Conservation (phyloP, 1,140 invertebrate species). For the Monochamus saltuarius region DNA sequence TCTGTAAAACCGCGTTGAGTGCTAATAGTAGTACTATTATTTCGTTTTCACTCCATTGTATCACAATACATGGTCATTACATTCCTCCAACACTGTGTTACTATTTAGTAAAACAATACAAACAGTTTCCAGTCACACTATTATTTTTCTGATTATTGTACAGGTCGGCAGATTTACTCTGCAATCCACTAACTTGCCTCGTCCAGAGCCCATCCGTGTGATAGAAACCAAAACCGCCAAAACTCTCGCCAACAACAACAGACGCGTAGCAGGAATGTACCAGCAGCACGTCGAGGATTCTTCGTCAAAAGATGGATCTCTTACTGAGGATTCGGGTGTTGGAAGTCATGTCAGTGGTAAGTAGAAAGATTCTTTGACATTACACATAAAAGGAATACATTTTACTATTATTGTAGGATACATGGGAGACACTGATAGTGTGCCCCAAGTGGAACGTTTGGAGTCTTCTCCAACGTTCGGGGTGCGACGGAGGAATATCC, state of each 20-base stretch:
- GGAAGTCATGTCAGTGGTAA: conserved; percentile 58
- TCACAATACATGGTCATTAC: too few species aligned
- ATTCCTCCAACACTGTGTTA: too few species aligned
- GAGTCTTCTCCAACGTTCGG: conserved; percentile 48
- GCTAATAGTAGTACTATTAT: too few species aligned
- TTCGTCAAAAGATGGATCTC: conserved; percentile 56
- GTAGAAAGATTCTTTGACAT: background rate
- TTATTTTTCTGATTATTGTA: conserved; percentile 9
- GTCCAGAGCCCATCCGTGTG: conserved; percentile 67
- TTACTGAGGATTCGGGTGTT: conserved; percentile 63
- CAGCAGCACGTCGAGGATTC: conserved; percentile 47
- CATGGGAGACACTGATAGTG: conserved; percentile 24
- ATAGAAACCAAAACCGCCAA: conserved; percentile 72
- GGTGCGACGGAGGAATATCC: conserved; percentile 33
- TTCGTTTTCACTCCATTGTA: too few species aligned
- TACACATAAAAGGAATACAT: background rate
- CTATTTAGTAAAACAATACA: background rate
- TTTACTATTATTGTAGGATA: conserved; percentile 9
- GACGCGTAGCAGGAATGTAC: conserved; percentile 50
- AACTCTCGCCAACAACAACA: conserved; percentile 65
- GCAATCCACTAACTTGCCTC: conserved; percentile 70
- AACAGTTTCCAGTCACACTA: background rate
- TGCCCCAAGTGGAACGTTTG: conserved; percentile 45
- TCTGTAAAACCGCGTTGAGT: too few species aligned
- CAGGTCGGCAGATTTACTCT: conserved; percentile 64